Conservation (phyloP, 2,797 vertebrate genomes). For the Anas georgica region DNA sequence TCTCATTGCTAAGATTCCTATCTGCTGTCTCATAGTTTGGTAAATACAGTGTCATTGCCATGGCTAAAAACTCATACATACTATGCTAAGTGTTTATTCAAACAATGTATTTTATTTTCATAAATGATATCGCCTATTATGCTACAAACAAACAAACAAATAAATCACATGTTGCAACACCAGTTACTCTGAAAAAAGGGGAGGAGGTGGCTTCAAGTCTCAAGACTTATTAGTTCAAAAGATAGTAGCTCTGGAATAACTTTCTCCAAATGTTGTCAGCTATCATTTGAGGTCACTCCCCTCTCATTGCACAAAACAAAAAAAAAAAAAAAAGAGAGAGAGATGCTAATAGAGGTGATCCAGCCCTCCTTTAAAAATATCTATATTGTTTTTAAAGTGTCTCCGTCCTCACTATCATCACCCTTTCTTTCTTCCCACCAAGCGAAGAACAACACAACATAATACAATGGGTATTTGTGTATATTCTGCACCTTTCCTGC, state of each 20-base stretch:
- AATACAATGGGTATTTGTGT: not conserved
- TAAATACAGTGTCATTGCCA: not conserved
- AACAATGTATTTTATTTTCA: not conserved
- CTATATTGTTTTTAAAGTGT: not conserved
- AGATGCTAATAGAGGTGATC: not conserved
- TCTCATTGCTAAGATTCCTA: not conserved
- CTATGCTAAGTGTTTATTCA: not conserved
- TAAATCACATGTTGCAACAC: not conserved
- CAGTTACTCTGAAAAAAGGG: not conserved
- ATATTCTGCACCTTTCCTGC: not conserved
- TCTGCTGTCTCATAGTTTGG: not conserved
- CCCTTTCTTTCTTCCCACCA: not conserved
- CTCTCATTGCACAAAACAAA: not conserved
- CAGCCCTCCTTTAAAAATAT: not conserved
- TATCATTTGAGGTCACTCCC: not conserved
- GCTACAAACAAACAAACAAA: not conserved
- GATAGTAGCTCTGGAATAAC: not conserved
- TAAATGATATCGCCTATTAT: not conserved
- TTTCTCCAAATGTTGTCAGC: not conserved
- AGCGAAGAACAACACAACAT: not conserved
- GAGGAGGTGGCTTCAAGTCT: not conserved
- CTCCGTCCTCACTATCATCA: not conserved
- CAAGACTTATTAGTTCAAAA: not conserved
- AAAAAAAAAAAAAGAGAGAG: too few species aligned
- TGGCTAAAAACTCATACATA: not conserved